Evolutionary conservation across 2,888 invertebrate genomes (phyloP).

Genomic region (Diadegma fenestrale): DNA sequence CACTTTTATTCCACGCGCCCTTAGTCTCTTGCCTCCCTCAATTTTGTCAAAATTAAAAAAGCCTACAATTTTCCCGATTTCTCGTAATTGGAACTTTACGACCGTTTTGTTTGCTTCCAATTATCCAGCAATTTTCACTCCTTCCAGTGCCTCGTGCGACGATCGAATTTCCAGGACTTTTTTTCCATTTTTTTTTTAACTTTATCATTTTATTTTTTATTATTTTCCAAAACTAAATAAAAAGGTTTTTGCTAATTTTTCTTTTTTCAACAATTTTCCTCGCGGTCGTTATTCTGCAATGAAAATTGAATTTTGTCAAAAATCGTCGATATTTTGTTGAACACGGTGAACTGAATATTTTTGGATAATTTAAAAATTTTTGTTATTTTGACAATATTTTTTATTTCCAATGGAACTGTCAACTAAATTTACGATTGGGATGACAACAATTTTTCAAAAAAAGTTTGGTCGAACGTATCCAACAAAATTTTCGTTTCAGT

Average conservation of each 20-base stretch:
- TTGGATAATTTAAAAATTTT: no score
- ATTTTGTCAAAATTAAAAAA: background rate
- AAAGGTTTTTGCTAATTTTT: background rate
- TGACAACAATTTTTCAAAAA: no score
- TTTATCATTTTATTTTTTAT: background rate
- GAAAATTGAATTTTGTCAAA: no score
- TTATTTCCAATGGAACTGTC: no score
- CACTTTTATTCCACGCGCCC: background rate
- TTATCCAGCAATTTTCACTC: background rate
- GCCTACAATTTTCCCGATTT: background rate
- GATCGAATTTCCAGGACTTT: background rate
- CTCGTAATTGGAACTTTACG: background rate
- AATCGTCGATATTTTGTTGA: no score
- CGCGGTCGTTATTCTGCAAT: background rate
- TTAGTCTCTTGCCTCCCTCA: background rate
- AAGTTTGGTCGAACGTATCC: no score
- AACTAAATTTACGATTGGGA: no score
- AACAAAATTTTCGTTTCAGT: no score
- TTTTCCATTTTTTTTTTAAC: no score
- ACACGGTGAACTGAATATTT: no score
- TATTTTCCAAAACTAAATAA: background rate
- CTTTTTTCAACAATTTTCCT: no score
- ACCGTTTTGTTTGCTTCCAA: background rate
- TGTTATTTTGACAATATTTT: no score
- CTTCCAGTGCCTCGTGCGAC: background rate